Base-by-base conservation (phyloP, 2,113 vertebrate species). In the Amphiprion ocellaris region DNA sequence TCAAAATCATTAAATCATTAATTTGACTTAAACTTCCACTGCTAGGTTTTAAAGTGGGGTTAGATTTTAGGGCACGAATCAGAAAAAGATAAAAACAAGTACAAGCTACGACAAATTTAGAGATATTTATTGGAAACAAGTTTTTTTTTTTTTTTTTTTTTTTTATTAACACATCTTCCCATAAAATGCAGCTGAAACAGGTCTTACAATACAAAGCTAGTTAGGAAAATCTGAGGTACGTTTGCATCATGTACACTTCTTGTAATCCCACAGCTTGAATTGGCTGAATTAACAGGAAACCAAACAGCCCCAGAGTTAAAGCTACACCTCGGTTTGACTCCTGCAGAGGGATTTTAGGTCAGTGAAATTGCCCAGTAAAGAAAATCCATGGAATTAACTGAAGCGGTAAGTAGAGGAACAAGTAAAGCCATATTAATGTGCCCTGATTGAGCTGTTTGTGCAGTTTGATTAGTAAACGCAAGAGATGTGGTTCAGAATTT, bases 381-480 rank as follows among this genome's bases (percentile, higher is more conserved):
- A 81, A 70, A 71, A 84, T 84, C 77, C 19, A 67, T 66, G 46
- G 52, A 54, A 74, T 71, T 77, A 81, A 74, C 49, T 21, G 47
- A 69, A 69, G 53, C 60, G 54, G 44, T 54, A 10, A 59, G 9
- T 33, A 3, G 58, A 55, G 54, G 44, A 63, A 67, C 39, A 26
- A 58, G 28, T 33, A 46, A 60, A 77, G 84, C 69, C 56, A 56
- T 66, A 60, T 69, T 76, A 21, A 65, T 52, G 71, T 28, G 1
- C 37, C 12, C n/a, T 2, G 26, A 58, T 62, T 67, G 60, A 66
- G 47, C 53, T 33, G 5, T 7, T 65, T 60, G 60, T 55, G 12
- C 21, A 54, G 23, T 60, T 21, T 47, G 11, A 65, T 17, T 10
- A 78, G 46, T 53, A 59, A 33, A 60, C 30, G 26, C 23, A 59